Base-by-base conservation (phyloP, 2,797 vertebrate genomes). In the Mus minutoides region DNA sequence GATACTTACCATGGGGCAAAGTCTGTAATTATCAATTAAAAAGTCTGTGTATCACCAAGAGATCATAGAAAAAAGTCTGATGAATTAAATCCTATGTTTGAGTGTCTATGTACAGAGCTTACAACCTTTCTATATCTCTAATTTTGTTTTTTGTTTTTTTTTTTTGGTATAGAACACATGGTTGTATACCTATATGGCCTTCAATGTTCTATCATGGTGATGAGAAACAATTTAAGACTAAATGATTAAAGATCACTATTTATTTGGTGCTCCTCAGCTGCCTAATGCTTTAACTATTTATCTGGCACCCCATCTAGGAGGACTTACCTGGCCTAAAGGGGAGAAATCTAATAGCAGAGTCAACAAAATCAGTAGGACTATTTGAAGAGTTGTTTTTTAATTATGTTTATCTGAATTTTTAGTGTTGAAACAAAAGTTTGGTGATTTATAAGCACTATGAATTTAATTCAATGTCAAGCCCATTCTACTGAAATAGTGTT, bases 331-430 rank as follows among this genome's bases (percentile, higher is more conserved):
- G 69, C 29, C 62, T 54, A 60, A 43, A 90, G 6, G n/a, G 17
- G 49, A 49, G 40, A 95, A 76, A 85, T 26, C 29, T 3, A 95
- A 92, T 34, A 79, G 77, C 8, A 95, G 22, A 84, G 52, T 80
- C 29, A 90, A 92, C 49, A 95, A 82, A 88, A 87, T 87, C 75
- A 82, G 24, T 3, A 90, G 21, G 49, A 29, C 3, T 75, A 94
- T 60, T 12, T 67, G 75, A 92, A 90, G 86, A 91, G 17, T 46
- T 89, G 31, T 40, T 83, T 94, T 54, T 86, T 85, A 6, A 37
- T 62, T 92, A 92, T 24, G 19, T 62, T 93, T 83, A 94, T 49
- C 21, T 91, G 62, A 93, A 93, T 69, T n/a, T 69, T 26, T 85
- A 76, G 43, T 52, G 34, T 89, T 92, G 91, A 77, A 83, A 13